A percentile compares a stretch with the other conserved stretches of the same genome.
These are phyloP conservation scores for Electrona antarctica DNA, from an alignment of 2,113 vertebrate genomes.

Conservation along the genomic window DNA sequence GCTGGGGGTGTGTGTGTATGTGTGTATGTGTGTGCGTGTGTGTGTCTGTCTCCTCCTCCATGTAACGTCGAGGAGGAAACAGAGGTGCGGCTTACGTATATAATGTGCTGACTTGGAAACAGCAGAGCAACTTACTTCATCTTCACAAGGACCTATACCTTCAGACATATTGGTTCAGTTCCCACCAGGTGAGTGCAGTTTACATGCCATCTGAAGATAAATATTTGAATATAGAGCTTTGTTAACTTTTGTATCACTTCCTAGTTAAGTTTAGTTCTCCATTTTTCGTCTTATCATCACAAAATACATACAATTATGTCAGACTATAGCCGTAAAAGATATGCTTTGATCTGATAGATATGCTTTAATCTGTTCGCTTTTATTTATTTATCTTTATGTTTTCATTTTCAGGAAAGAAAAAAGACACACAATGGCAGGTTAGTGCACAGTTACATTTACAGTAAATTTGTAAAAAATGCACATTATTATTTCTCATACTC, in stretches of 20 bases:
- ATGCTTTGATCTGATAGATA: not conserved
- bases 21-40: slow-evolving; percentile 1
- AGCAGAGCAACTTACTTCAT: not conserved
- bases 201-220: not conserved
- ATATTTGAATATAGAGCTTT: not conserved
- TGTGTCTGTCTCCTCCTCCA: slow-evolving; percentile 46
- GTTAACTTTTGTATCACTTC: not conserved
- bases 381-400: not conserved
- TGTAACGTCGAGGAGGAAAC: not conserved
- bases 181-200: slow-evolving; percentile 26
- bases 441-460: slow-evolving; percentile 14
- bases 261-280: not conserved
- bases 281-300: not conserved
- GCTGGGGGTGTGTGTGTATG: not conserved
- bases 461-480: too few relatives aligned
- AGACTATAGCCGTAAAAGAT: not conserved
- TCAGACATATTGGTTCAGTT: not conserved
- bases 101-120: slow-evolving; percentile 31
- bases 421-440: slow-evolving; percentile 51
- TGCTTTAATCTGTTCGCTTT: not conserved
- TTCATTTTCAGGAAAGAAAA: slow-evolving; percentile 29
- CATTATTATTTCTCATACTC: too few relatives aligned
- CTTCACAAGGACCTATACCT: not conserved
- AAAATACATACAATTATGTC: too few relatives aligned
- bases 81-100: not conserved